These are phyloP conservation scores for Ranitomeya variabilis DNA, from an alignment of 2,113 vertebrate genomes.

Conservation along the genomic window DNA sequence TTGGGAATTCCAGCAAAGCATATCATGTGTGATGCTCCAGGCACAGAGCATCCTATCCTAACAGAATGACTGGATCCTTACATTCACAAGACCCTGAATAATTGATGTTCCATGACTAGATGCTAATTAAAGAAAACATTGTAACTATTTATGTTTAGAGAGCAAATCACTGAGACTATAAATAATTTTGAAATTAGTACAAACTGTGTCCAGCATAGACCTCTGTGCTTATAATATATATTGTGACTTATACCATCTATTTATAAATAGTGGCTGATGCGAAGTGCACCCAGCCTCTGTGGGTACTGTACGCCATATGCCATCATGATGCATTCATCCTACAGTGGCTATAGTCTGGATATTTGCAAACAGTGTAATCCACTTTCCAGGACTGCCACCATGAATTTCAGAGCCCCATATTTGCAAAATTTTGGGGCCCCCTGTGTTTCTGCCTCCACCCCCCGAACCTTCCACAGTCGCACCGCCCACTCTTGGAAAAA, in stretches of 20 bases:
- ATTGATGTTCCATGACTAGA: neutral
- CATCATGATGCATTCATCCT: no score
- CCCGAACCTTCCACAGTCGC: no score
- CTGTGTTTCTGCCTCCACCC: no score
- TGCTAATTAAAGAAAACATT: conserved; percentile 2
- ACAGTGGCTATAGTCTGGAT: no score
- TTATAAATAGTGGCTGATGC: neutral
- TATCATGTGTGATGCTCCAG: neutral
- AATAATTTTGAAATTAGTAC: neutral
- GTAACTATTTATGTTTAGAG: neutral
- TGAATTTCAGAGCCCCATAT: no score
- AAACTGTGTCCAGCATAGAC: neutral
- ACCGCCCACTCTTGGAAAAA: no score
- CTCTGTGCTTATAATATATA: neutral
- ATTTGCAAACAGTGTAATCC: no score
- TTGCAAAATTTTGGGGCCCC: no score
- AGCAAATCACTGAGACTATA: neutral
- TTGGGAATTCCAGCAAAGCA: neutral
- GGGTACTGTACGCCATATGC: no score
- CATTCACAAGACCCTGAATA: neutral
- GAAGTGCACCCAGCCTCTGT: no score
- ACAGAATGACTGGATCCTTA: neutral
- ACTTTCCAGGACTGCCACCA: no score
- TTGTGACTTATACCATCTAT: neutral
- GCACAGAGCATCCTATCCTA: neutral